These are phyloP conservation scores for Indicator maculatus DNA, from an alignment of 2,113 vertebrate genomes.

Conservation along the genomic window DNA sequence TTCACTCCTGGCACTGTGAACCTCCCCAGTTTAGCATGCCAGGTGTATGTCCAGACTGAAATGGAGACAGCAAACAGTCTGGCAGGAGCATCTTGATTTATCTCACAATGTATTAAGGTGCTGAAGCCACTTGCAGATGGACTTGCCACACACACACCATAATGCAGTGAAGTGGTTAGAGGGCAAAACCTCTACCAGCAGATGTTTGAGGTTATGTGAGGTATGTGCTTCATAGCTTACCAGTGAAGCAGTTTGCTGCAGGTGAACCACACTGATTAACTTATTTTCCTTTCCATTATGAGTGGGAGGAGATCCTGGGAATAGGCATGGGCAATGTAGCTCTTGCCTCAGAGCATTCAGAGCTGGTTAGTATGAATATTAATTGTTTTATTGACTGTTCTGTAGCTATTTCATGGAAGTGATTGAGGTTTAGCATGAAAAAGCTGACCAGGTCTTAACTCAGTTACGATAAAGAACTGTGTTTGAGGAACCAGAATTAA, in stretches of 20 bases:
- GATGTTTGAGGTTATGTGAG: not conserved
- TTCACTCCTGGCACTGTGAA: not conserved
- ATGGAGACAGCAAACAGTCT: not conserved
- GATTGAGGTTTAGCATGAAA: not conserved
- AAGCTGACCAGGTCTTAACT: not conserved
- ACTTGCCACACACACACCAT: not conserved
- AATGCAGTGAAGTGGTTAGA: too few species aligned
- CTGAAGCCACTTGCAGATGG: not conserved
- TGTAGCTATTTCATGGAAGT: not conserved
- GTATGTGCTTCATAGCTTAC: not conserved
- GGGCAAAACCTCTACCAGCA: not conserved
- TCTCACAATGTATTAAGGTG: not conserved
- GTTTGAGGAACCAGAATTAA: not conserved
- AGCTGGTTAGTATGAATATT: not conserved
- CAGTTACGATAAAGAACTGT: not conserved
- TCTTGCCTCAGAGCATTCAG: not conserved
- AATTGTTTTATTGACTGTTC: not conserved
- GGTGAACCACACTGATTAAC: not conserved
- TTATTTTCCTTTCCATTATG: not conserved
- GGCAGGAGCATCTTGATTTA: not conserved
- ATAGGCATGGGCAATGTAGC: not conserved
- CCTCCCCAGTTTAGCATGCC: not conserved
- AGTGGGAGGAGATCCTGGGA: not conserved
- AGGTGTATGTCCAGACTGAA: not conserved
- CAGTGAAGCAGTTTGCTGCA: not conserved